A percentile compares a stretch with the other conserved stretches of the same genome.
phyloP scores from a whole-genome alignment of 2,797 vertebrate genomes.

The Odontamblyopus lacepedii region DNA sequence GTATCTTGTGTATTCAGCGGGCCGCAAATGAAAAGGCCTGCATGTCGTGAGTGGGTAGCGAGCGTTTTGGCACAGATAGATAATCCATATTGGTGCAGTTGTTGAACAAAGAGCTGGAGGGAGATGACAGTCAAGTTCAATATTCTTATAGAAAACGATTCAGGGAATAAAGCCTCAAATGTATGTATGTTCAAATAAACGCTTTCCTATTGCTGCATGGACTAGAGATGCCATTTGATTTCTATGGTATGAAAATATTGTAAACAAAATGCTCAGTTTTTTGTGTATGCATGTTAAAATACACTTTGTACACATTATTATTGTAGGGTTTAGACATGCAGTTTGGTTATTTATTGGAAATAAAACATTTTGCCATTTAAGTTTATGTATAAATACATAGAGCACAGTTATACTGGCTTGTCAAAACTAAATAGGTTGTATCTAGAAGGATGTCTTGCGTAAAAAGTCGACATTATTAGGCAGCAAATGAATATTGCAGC shows the following conservation, averaged over 20 bases:
- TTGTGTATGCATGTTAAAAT: no score
- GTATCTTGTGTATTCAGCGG: slow-evolving; percentile 44
- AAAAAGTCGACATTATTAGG: not conserved
- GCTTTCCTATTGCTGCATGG: not conserved
- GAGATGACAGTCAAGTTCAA: slow-evolving; percentile 17
- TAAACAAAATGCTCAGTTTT: no score
- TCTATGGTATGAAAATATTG: no score
- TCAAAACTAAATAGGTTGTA: not conserved
- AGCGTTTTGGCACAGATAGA: slow-evolving; percentile 50
- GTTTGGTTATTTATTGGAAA: not conserved
- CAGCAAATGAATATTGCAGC: not conserved
- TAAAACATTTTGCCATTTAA: not conserved
- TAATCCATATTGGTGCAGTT: slow-evolving; percentile 51
- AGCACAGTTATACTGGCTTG: not conserved
- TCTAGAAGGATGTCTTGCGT: not conserved
- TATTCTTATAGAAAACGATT: slow-evolving; percentile 10
- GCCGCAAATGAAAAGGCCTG: slow-evolving; percentile 54
- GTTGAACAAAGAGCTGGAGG: slow-evolving; percentile 36
- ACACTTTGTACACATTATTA: no score
- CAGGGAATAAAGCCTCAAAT: not conserved
- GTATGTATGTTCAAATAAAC: not conserved
- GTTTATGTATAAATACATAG: not conserved
- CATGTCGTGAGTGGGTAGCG: slow-evolving; percentile 58
- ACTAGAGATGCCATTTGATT: not conserved
- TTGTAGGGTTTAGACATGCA: not conserved